Conservation (phyloP, 2,113 vertebrate genomes). For the Synodontis membranacea region DNA sequence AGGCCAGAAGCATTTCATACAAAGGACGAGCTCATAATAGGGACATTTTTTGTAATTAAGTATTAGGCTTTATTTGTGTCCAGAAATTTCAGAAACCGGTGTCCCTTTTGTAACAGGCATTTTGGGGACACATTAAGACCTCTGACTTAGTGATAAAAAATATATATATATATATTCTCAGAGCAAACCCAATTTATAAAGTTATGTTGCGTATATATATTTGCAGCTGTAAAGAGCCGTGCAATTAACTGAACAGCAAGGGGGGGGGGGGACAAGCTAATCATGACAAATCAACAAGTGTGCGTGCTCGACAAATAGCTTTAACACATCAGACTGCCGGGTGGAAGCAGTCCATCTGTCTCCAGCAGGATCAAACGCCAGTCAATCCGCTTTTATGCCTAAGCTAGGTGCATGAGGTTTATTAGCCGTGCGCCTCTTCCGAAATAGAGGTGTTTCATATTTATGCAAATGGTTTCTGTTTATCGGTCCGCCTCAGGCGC, state of each 20-base stretch:
- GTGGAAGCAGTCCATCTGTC: conserved; percentile 44
- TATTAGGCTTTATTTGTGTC: not conserved
- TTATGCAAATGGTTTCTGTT: conserved; percentile 59
- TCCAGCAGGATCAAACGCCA: conserved; percentile 44
- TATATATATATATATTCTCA: too few species aligned
- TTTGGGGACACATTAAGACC: not conserved
- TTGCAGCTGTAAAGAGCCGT: not conserved
- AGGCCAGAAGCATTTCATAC: not conserved
- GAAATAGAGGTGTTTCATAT: conserved; percentile 58
- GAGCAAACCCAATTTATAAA: conserved; percentile 14
- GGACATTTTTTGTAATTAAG: not conserved
- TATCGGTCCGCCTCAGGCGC: conserved; percentile 57
- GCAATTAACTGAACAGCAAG: conserved; percentile 34
- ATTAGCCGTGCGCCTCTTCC: conserved; percentile 50
- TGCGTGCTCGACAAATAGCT: conserved; percentile 26
- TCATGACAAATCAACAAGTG: conserved; percentile 48
- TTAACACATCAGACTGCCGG: conserved; percentile 28
- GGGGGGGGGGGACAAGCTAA: not conserved
- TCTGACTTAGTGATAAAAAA: not conserved
- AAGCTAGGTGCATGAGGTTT: conserved; percentile 44
- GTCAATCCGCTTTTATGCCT: conserved; percentile 40
- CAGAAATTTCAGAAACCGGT: not conserved
- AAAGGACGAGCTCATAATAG: not conserved
- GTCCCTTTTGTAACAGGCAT: not conserved
- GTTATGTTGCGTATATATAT: not conserved